phyloP scores from a whole-genome alignment of 2,113 vertebrate genomes.

The Nansenia antarctica region DNA sequence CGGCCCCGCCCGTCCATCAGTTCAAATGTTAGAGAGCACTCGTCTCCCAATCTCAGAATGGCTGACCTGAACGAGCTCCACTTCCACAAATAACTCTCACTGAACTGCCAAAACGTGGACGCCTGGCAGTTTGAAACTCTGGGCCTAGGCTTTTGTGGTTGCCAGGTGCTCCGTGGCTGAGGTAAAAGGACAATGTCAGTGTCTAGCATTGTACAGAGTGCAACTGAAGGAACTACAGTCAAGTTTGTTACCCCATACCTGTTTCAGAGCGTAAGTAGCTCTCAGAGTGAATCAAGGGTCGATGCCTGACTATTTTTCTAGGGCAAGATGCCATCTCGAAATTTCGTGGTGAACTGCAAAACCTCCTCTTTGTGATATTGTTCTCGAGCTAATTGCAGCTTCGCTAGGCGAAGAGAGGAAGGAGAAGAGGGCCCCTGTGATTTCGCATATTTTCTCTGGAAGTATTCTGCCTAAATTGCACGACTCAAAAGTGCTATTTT shows the following conservation, averaged over 20 bases:
- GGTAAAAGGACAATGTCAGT: not conserved
- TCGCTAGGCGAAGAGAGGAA: not conserved
- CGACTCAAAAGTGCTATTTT: not conserved
- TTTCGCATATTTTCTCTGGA: constrained; percentile 3
- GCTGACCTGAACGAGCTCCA: not conserved
- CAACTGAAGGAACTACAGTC: not conserved
- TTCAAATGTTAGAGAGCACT: not conserved
- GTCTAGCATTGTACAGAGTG: not conserved
- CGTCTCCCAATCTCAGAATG: not conserved
- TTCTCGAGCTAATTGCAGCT: not conserved
- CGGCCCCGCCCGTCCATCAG: not conserved
- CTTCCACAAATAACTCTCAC: not conserved
- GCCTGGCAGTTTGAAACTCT: not conserved
- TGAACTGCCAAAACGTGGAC: too few relatives aligned
- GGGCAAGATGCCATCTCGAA: not conserved
- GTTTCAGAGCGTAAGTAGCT: not conserved
- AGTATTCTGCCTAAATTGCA: not conserved
- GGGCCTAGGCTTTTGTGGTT: not conserved
- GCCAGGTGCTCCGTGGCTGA: not conserved
- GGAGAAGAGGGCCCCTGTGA: not conserved
- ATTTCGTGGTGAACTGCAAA: not conserved
- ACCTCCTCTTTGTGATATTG: not conserved
- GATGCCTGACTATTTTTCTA: not conserved
- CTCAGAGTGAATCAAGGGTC: not conserved
- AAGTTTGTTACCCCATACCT: not conserved